Base-by-base conservation (phyloP, 53 echinoderm and acorn worm genomes). In the Luidia sarsii region DNA sequence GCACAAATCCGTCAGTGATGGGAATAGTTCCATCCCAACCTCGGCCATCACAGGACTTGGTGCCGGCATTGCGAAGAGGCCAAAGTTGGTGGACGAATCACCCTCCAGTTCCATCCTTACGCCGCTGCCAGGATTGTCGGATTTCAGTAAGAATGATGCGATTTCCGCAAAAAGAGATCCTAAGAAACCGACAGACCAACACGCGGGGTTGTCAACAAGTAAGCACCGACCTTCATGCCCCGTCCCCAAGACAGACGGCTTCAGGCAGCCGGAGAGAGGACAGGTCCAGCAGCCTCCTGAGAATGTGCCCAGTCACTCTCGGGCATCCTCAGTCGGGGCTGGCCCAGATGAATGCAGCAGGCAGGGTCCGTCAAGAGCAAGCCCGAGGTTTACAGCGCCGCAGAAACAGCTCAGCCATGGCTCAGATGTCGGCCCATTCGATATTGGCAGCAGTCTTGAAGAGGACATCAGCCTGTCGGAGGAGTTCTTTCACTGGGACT, bases 401-500 rank as follows among this genome's bases (percentile, higher is more conserved):
- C n/a, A n/a, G n/a, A 61, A 43, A 75, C 6, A 11, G 8, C 45
- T 61, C n/a, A 6, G 3, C 30, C 11, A 18, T 20, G 21, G 1
- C 37, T 56, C n/a, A n/a, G n/a, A n/a, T n/a, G n/a, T n/a, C n/a
- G n/a, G n/a, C 39, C 41, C 43, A 36, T 33, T 38, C 48, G 77
- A 60, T 35, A 16, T 32, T n/a, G 46, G 19, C 30, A 19, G 46
- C 16, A 77, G 48, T 60, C 61, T 77, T n/a, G 61, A 61, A 19
- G 77, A 57, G 14, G 56, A 74, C 7, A 22, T 74, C 7, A 55
- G 61, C 61, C 10, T 61, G 20, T 61, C 60, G 19, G 60, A 77
- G 4, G 62, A 77, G 8, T 34, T 57, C 61, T 77, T 77, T 48
- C 28, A 77, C 48, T 77, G 77, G 77, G 61, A 77, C 21, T 46